Conservation (phyloP, 2,113 vertebrate genomes). For the Microtus oregoni region DNA sequence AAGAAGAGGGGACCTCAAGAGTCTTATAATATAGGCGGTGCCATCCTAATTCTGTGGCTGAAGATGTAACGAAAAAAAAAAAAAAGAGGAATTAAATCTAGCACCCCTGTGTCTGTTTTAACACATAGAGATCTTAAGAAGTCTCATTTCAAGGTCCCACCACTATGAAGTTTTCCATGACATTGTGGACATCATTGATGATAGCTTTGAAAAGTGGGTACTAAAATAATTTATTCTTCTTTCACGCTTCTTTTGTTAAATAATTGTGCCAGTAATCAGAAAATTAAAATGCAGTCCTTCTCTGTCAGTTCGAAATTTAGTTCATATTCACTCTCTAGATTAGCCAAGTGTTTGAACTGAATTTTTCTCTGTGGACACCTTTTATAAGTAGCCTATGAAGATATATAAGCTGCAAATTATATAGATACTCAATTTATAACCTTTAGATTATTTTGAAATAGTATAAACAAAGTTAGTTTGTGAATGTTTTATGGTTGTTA, state of each 20-base stretch:
- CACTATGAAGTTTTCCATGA: neutral
- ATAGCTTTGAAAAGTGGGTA: neutral
- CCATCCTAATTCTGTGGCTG: no score
- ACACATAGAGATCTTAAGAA: neutral
- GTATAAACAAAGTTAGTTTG: neutral
- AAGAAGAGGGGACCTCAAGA: neutral
- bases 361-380: neutral
- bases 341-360: neutral
- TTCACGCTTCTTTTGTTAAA: neutral
- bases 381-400: neutral
- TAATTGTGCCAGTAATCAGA: neutral
- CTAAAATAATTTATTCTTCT: neutral
- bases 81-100: no score
- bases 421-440: neutral
- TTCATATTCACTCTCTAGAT: no score
- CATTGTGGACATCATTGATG: neutral
- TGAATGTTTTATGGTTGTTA: neutral
- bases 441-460: neutral
- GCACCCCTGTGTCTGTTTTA: accelerated
- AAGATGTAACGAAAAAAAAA: neutral
- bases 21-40: no score
- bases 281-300: neutral
- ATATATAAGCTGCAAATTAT: neutral
- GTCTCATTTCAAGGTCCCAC: no score
- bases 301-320: neutral